Percentiles rank a stretch among this genome's conserved stretches.
Evolutionary conservation across 2,797 vertebrate genomes (phyloP).

Genomic region (Galaxias olidus): DNA sequence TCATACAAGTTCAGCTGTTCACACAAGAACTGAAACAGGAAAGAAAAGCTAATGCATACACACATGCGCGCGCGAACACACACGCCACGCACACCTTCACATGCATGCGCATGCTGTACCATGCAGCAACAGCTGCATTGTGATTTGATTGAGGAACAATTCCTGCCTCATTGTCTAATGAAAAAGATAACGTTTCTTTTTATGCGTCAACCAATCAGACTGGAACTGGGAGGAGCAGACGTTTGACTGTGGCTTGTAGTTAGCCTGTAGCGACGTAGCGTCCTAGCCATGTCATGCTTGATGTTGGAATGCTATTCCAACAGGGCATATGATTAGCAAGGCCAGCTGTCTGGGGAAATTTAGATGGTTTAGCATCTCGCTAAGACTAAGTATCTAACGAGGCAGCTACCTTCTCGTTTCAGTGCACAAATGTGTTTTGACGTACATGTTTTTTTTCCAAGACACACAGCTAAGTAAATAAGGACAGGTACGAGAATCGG

Average conservation of each 20-base stretch:
- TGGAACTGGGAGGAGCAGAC: neutral
- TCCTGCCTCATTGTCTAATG: constrained; percentile 36
- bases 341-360: constrained; percentile 1
- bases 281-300: constrained; percentile 11
- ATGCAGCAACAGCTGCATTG: neutral
- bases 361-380: neutral
- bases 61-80: too few species aligned
- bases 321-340: neutral
- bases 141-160: constrained; percentile 28
- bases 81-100: neutral
- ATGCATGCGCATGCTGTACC: too few species aligned
- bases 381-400: neutral
- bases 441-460: constrained; percentile 9
- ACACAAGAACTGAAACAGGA: too few species aligned
- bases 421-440: too few species aligned
- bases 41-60: too few species aligned
- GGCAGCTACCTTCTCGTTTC: neutral
- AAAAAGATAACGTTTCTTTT: neutral
- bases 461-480: neutral
- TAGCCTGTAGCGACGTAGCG: too few species aligned
- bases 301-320: constrained; percentile 1
- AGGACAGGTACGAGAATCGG: neutral
- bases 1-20: too few species aligned
- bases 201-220: constrained; percentile 26
- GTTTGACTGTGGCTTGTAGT: neutral